Base-by-base conservation (phyloP, 2,888 invertebrate genomes). In the Antheraea yamamai region DNA sequence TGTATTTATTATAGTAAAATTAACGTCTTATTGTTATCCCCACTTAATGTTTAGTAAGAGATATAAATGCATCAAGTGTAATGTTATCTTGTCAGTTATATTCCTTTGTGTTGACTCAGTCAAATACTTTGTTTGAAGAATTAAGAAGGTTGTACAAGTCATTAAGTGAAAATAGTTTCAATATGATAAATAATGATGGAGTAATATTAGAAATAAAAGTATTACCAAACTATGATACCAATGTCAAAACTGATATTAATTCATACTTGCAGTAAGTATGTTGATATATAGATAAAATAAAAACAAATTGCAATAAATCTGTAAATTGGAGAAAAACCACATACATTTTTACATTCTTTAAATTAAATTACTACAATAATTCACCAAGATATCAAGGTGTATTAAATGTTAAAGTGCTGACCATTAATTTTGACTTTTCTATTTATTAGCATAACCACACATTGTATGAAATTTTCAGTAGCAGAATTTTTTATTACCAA, bases 11-110 rank as follows among this genome's bases (percentile, higher is more conserved):
- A 23, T 30, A 52, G 51, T 12, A 61, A 23, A 20, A 51, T 64
- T 66, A 58, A 70, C 35, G 8, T 35, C 2, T 52, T 30, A 64
- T 61, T 61, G 26, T 72, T 68, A 68, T 68, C 68, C 68, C 68
- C 68, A 30, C 68, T 35, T 35, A 68, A 68, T 68, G 61, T 55
- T 20, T n/a, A n/a, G 12, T 23, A 61, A 23, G 12, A 23, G 8
- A 61, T 61, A 61, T 61, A 61, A 61, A 61, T 61, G 61, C 23
- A 61, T 61, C 61, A 61, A 23, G 23, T 12, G n/a, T 55, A 61
- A 6, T 61, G 23, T 61, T 61, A 23, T 61, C 61, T 58, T 23
- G n/a, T 23, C 61, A 61, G 61, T 61, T 61, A 12, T 61, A 61
- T 61, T 61, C 61, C 61, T 23, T 61, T 23, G 61, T 61, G 12